Evolutionary conservation across 2,888 invertebrate species (phyloP).

Genomic region (Leucozona laternaria): DNA sequence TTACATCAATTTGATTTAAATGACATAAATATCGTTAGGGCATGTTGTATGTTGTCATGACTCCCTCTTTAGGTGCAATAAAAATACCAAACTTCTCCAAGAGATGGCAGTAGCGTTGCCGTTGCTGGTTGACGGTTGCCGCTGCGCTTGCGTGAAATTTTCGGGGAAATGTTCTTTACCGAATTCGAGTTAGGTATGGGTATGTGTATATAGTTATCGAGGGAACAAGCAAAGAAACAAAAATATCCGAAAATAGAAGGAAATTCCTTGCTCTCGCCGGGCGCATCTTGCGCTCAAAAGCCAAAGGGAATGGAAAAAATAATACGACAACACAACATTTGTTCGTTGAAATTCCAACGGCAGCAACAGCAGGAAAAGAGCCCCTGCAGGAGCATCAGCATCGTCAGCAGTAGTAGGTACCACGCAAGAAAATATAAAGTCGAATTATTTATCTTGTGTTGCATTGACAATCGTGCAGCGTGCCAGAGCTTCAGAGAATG

Average conservation of each 20-base stretch:
- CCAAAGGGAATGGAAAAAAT: conserved; percentile 68
- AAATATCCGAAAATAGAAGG: conserved; percentile 71
- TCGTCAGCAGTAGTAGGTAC: conserved; percentile 30
- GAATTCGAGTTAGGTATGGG: background rate
- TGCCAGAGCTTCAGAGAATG: conserved; percentile 65
- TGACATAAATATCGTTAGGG: conserved; percentile 62
- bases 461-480: conserved; percentile 76
- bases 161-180: conserved; percentile 54
- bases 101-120: conserved; percentile 51
- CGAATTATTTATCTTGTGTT: conserved; percentile 75
- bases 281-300: conserved; percentile 58
- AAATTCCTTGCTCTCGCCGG: conserved; percentile 72
- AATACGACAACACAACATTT: conserved; percentile 72
- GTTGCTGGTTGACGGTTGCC: conserved; percentile 45
- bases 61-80: conserved; percentile 59
- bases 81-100: conserved; percentile 66
- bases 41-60: conserved; percentile 50
- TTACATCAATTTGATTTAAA: conserved; percentile 75
- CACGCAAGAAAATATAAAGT: conserved; percentile 38
- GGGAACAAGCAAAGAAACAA: conserved; percentile 33
- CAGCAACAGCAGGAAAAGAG: conserved; percentile 41
- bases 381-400: conserved; percentile 25
- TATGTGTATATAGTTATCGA: background rate
- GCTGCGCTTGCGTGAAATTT: conserved; percentile 72
- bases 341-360: conserved; percentile 74